Percentiles rank a stretch among this genome's conserved stretches.
Conservation (phyloP, 64 coral and sea anemone genomes). For the Cladopsammia gracilis region DNA sequence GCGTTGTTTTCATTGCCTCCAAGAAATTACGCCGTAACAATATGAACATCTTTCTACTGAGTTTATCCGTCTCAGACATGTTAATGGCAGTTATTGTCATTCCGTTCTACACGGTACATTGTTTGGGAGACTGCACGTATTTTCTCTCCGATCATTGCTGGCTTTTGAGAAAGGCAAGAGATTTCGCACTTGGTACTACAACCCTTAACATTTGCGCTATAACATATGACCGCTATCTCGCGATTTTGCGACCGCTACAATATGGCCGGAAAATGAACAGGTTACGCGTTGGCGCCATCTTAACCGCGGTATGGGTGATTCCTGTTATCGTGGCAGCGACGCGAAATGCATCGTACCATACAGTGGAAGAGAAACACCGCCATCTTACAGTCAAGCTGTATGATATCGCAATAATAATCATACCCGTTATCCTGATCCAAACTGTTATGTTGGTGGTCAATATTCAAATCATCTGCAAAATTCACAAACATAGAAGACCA, state of each 20-base stretch:
- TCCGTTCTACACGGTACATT: constrained; percentile 58
- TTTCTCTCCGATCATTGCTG: constrained; percentile 16
- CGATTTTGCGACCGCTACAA: constrained; percentile 59
- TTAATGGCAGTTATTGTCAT: constrained; percentile 41
- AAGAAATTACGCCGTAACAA: constrained; percentile 12
- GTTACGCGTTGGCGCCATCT: neutral
- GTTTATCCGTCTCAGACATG: constrained; percentile 57
- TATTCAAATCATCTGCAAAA: constrained; percentile 23
- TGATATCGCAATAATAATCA: neutral
- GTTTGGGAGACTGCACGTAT: constrained; percentile 37
- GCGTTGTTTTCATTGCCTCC: constrained; percentile 34
- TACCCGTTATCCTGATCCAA: neutral
- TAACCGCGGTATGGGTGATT: constrained; percentile 32
- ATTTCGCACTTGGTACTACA: constrained; percentile 8
- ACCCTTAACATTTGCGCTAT: constrained; percentile 67
- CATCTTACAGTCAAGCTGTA: constrained; percentile 7
- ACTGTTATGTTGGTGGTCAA: neutral
- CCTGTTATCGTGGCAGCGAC: constrained; percentile 28
- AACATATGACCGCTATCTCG: constrained; percentile 62
- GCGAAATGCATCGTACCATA: constrained; percentile 7
- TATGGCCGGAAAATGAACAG: constrained; percentile 34
- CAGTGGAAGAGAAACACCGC: neutral
- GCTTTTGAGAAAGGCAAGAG: constrained; percentile 35
- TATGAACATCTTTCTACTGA: constrained; percentile 79
- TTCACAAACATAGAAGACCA: constrained; percentile 6